Evolutionary conservation across 2,113 vertebrate genomes (phyloP).

Genomic region (Lamprotornis superbus): DNA sequence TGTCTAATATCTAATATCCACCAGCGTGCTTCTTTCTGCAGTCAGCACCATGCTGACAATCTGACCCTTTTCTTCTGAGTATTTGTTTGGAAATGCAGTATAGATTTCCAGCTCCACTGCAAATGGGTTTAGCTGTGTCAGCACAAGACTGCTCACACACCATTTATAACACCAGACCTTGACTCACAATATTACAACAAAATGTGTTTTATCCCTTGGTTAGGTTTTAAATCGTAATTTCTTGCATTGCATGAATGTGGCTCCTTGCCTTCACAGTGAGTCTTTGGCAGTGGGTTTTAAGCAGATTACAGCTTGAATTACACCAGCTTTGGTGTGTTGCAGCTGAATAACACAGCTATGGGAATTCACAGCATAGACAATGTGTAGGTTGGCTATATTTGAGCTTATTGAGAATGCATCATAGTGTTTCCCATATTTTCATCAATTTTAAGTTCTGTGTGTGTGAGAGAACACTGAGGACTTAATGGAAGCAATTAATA

Average conservation of each 20-base stretch:
- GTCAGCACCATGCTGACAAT: neutral
- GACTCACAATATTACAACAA: neutral
- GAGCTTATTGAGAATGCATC: neutral
- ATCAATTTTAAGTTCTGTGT: neutral
- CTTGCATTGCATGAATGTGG: neutral
- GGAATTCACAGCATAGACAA: neutral
- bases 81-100: neutral
- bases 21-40: neutral
- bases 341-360: neutral
- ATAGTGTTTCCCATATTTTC: neutral
- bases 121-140: neutral
- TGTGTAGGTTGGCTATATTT: neutral
- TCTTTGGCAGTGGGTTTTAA: neutral
- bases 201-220: neutral
- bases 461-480: neutral
- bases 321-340: neutral
- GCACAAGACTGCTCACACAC: neutral
- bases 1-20: neutral
- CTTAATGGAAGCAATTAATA: neutral
- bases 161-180: neutral
- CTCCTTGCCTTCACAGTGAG: neutral
- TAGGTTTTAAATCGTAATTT: neutral
- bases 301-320: neutral
- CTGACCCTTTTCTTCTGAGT: neutral
- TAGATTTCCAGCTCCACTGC: neutral